phyloP scores from a whole-genome alignment of 2,888 invertebrate genomes.

The Sclerodermus sp. region DNA sequence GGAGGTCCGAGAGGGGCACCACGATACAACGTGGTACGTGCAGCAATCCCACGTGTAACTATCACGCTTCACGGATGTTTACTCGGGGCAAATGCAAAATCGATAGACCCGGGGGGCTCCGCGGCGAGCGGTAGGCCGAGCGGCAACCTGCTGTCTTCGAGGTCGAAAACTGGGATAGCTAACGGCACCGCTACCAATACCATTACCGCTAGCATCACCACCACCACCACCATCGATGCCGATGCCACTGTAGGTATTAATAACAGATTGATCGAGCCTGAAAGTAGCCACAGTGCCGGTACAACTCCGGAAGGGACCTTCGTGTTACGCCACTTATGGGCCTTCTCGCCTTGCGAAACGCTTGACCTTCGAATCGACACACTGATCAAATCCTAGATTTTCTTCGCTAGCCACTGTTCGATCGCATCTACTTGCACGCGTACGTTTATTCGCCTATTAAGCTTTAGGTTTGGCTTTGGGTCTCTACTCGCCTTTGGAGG shows the following conservation, averaged over 20 bases:
- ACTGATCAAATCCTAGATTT: too few relatives aligned
- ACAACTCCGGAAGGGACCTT: too few relatives aligned
- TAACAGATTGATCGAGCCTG: constrained; percentile 37
- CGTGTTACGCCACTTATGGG: too few relatives aligned
- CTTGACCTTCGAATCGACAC: too few relatives aligned
- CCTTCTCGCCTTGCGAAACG: too few relatives aligned
- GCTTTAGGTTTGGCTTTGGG: too few relatives aligned
- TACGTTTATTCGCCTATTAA: too few relatives aligned
- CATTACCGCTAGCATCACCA: constrained; percentile 10
- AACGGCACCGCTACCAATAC: constrained; percentile 14
- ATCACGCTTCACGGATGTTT: constrained; percentile 53
- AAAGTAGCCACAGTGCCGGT: constrained; percentile 1
- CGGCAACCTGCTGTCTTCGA: constrained; percentile 29
- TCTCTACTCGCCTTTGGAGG: too few relatives aligned
- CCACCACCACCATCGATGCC: too few relatives aligned
- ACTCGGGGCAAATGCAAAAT: constrained; percentile 51
- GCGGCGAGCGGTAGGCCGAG: constrained; percentile 19
- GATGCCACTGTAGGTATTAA: constrained; percentile 31
- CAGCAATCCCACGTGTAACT: constrained; percentile 49
- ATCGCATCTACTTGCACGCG: too few relatives aligned
- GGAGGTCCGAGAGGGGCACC: too few relatives aligned
- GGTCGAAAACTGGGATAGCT: constrained; percentile 38
- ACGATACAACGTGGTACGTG: constrained; percentile 6
- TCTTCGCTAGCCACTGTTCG: too few relatives aligned
- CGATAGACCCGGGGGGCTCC: constrained; percentile 39